These are phyloP conservation scores for Augochlorella aurata DNA, from an alignment of 2,888 invertebrate genomes.

Conservation along the genomic window DNA sequence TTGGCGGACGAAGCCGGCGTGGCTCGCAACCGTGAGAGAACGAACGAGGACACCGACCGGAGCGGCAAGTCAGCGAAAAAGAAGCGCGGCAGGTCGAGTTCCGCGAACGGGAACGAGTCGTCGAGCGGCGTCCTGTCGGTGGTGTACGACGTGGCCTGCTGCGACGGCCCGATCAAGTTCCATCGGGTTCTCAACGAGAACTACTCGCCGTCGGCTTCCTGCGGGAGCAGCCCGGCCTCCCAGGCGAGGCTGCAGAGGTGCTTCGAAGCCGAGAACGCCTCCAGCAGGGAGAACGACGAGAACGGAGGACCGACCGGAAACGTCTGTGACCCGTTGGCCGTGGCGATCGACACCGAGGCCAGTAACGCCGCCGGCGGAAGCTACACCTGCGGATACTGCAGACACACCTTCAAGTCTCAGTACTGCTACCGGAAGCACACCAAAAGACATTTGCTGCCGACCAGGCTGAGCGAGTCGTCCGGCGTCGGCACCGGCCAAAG, in stretches of 20 bases:
- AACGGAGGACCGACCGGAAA: slow-evolving; percentile 71
- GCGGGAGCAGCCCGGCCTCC: slow-evolving; percentile 9
- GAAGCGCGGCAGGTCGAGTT: slow-evolving; percentile 27
- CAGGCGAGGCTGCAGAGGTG: slow-evolving; percentile 47
- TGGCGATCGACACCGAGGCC: slow-evolving; percentile 55
- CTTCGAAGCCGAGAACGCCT: slow-evolving; percentile 26
- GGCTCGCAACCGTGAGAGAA: slow-evolving; percentile 16
- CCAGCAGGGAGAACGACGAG: slow-evolving; percentile 73
- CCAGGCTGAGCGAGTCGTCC: slow-evolving; percentile 55
- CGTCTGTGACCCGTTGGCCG: slow-evolving; percentile 70
- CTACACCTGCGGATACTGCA: slow-evolving; percentile 89
- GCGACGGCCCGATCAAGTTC: slow-evolving; percentile 94
- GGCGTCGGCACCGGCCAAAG: slow-evolving; percentile 34
- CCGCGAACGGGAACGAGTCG: slow-evolving; percentile 51
- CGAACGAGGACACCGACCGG: slow-evolving; percentile 30
- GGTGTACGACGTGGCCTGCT: slow-evolving; percentile 93
- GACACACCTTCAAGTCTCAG: slow-evolving; percentile 91
- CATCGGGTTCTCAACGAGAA: slow-evolving; percentile 93
- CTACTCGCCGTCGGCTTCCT: slow-evolving; percentile 82
- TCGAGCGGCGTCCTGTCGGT: slow-evolving; percentile 79
- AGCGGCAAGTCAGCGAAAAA: slow-evolving; percentile 34
- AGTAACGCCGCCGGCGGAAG: slow-evolving; percentile 72
- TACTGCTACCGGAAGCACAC: slow-evolving; percentile 93
- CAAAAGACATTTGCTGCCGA: slow-evolving; percentile 80
- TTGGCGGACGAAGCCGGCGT: slow-evolving; percentile 19